These are phyloP conservation scores for Centropristis striata DNA, from an alignment of 2,113 vertebrate genomes.

Conservation along the genomic window DNA sequence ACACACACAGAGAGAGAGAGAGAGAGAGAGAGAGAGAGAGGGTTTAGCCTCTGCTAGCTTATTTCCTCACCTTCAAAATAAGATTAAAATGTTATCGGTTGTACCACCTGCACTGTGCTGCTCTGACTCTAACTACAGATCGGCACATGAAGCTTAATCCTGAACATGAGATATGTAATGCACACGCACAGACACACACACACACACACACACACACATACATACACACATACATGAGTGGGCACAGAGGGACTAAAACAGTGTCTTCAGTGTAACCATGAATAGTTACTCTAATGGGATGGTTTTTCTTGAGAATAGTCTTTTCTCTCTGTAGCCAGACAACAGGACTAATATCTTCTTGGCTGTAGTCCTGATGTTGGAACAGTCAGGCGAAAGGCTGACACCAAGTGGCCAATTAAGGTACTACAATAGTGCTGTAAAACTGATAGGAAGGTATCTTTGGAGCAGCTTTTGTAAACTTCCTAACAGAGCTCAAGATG, in stretches of 20 bases:
- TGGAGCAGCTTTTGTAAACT: neutral
- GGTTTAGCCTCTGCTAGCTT: slow-evolving; percentile 45
- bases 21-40: neutral
- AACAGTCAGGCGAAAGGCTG: slow-evolving; percentile 38
- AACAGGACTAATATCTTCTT: neutral
- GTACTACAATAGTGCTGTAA: neutral
- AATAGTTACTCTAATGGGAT: slow-evolving; percentile 24
- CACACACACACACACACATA: neutral
- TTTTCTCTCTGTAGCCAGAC: slow-evolving; percentile 9
- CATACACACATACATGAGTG: neutral
- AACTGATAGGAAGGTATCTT: neutral
- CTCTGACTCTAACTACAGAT: slow-evolving; percentile 45
- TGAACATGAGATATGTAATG: slow-evolving; percentile 26
- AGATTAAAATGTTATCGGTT: slow-evolving; percentile 73
- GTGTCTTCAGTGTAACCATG: slow-evolving; percentile 20
- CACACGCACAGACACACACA: slow-evolving; percentile 1
- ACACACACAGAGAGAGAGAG: neutral
- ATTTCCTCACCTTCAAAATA: slow-evolving; percentile 67
- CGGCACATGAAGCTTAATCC: slow-evolving; percentile 50
- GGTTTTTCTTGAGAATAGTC: slow-evolving; percentile 8
- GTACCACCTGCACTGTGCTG: slow-evolving; percentile 62
- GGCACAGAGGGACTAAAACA: slow-evolving; percentile 9
- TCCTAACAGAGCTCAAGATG: neutral
- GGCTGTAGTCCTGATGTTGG: neutral
- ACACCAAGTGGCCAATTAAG: slow-evolving; percentile 47